These are phyloP conservation scores for Xenotilapia flavipinnis DNA, from an alignment of 2,113 vertebrate genomes.

Conservation along the genomic window DNA sequence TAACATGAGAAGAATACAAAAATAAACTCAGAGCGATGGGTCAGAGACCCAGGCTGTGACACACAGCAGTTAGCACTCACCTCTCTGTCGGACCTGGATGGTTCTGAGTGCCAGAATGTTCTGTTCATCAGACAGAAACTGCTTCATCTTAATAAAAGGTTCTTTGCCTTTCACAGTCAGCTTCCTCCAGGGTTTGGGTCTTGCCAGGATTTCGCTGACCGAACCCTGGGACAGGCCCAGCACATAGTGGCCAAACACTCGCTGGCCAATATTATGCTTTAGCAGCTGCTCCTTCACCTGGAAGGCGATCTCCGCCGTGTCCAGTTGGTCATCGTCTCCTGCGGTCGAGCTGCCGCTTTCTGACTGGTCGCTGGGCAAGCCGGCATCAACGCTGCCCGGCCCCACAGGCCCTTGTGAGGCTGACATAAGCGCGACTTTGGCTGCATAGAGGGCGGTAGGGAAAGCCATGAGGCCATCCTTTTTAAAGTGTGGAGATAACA, in stretches of 20 bases:
- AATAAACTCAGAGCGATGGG: neutral
- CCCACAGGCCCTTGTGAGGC: constrained; percentile 48
- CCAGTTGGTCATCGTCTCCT: constrained; percentile 87
- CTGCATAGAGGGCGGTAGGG: constrained; percentile 77
- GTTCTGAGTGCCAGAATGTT: constrained; percentile 95
- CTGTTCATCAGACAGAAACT: constrained; percentile 96
- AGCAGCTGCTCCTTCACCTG: constrained; percentile 98
- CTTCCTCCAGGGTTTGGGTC: constrained; percentile 98
- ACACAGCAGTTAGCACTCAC: constrained; percentile 68
- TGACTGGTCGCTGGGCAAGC: constrained; percentile 74
- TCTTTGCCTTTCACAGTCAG: constrained; percentile 98
- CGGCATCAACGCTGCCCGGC: constrained; percentile 49
- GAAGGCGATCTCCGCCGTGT: constrained; percentile 94
- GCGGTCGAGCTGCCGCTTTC: constrained; percentile 72
- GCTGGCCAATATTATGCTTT: constrained; percentile 97
- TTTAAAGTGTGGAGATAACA: constrained; percentile 80
- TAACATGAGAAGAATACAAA: neutral
- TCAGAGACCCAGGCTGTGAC: neutral
- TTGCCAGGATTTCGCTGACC: constrained; percentile 94
- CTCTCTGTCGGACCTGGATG: constrained; percentile 98
- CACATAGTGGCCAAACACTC: constrained; percentile 96
- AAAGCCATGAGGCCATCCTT: constrained; percentile 79
- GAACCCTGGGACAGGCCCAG: constrained; percentile 96
- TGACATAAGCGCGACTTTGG: constrained; percentile 76
- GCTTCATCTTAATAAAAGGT: constrained; percentile 98